Conservation (phyloP, 1,140 invertebrate genomes). For the Neuroterus valhalla region DNA sequence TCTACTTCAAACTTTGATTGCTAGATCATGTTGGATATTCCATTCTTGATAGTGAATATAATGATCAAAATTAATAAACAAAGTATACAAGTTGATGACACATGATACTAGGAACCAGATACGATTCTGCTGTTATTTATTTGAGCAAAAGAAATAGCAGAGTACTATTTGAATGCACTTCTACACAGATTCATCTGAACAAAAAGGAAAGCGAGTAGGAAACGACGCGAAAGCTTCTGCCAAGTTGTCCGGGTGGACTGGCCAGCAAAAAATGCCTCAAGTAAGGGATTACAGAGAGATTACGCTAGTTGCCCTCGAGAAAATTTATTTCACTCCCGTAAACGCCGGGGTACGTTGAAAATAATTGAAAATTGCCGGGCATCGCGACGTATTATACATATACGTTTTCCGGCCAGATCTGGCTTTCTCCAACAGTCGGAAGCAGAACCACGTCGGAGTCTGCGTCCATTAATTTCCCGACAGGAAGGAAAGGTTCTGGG, state of each 20-base stretch:
- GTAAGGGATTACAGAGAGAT: constrained; percentile 29
- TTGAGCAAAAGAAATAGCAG: not conserved
- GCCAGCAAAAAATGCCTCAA: constrained; percentile 23
- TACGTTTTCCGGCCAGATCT: constrained; percentile 37
- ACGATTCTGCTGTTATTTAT: not conserved
- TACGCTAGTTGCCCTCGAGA: constrained; percentile 22
- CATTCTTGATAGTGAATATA: too few relatives aligned
- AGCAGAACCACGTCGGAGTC: constrained; percentile 50
- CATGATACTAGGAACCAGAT: not conserved
- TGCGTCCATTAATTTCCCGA: constrained; percentile 52
- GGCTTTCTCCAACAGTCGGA: constrained; percentile 41
- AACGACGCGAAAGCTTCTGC: constrained; percentile 14
- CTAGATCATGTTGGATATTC: too few relatives aligned
- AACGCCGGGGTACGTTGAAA: constrained; percentile 39
- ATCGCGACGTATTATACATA: constrained; percentile 27
- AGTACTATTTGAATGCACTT: constrained; percentile 2
- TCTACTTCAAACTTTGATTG: too few relatives aligned
- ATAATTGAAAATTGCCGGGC: constrained; percentile 50
- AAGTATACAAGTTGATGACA: too few relatives aligned
- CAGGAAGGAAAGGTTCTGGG: constrained; percentile 44
- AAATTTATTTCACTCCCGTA: constrained; percentile 45
- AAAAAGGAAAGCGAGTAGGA: constrained; percentile 2
- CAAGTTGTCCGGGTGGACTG: constrained; percentile 12
- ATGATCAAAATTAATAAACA: too few relatives aligned
- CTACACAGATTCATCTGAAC: not conserved